phyloP scores from a whole-genome alignment of 2,797 vertebrate species.

The Craterocephalus amniculus region DNA sequence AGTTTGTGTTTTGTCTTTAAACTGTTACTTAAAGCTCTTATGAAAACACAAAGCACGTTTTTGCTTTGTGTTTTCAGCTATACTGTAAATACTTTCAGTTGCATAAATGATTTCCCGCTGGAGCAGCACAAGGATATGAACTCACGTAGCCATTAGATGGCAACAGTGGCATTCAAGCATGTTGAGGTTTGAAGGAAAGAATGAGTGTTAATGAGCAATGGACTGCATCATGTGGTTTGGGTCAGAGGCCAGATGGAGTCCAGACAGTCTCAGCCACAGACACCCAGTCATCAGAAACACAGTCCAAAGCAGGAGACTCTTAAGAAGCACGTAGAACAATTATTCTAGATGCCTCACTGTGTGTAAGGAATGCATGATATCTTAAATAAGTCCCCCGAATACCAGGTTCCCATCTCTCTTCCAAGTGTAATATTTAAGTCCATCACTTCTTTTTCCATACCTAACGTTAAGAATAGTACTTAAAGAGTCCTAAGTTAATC shows the following conservation, averaged over 20 bases:
- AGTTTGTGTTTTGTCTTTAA: not conserved
- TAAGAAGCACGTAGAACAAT: constrained; percentile 27
- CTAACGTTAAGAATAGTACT: not conserved
- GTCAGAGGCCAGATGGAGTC: constrained; percentile 62
- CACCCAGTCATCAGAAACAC: constrained; percentile 59
- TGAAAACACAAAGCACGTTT: not conserved
- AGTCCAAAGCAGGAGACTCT: no score
- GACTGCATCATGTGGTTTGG: constrained; percentile 56
- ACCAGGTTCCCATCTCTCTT: constrained; percentile 8
- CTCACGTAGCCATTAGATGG: constrained; percentile 69
- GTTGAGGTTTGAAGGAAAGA: constrained; percentile 32
- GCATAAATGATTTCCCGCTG: not conserved
- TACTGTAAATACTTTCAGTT: constrained; percentile 8
- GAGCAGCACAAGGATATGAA: constrained; percentile 26
- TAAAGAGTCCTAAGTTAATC: not conserved
- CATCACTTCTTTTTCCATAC: not conserved
- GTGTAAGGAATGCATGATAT: constrained; percentile 24
- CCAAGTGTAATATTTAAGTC: not conserved
- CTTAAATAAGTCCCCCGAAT: constrained; percentile 3
- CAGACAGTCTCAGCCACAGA: constrained; percentile 60
- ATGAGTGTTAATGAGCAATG: constrained; percentile 57
- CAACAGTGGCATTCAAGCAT: constrained; percentile 57
- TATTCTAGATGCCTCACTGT: constrained; percentile 34
- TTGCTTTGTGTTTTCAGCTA: not conserved
- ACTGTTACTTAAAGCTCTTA: not conserved